Base-by-base conservation (phyloP, 2,888 invertebrate species). In the Mayetiola destructor region DNA sequence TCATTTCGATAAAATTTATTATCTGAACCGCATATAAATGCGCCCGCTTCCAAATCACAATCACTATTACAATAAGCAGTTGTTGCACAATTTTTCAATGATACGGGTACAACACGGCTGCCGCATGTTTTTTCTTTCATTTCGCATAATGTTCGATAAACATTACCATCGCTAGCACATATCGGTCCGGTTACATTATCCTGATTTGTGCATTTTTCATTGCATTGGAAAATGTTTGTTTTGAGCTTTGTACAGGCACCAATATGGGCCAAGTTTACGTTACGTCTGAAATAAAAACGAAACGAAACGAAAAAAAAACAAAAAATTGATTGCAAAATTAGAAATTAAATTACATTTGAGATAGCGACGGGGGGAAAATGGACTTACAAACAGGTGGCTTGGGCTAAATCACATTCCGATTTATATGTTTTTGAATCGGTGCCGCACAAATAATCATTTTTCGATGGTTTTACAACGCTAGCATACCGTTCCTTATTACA, bases 101-200 rank as follows among this genome's bases (percentile, higher is more conserved):
- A 81, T 1, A 91, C 90, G 10, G 83, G 74, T 14, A 91, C 88
- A 58, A 91, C 91, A 66, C 88, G 81, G 68, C 90, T 85, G 0
- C 87, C 86, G 68, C 94, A 94, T 0, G 91, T 90, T 58, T 82
- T 79, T 42, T 80, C 80, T 63, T 80, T 82, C 68, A 94, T 80
- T 67, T 89, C 88, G 67, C 94, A 94, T 64, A 83, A 77, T 0
- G 89, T 88, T 81, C 80, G 82, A 72, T 90, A 90, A 60, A 88
- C 88, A 66, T 91, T 91, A 62, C 90, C 89, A 69, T 91, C 90
- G 35, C 89, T 89, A 10, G 88, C 91, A 66, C 91, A 91, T 60
- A 89, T 80, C n/a, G 89, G 89, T 64, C 85, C 76, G 56, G 75
- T 75, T 59, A 75, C 78, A 60, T 76, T 72, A 56, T 78, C 76